These are phyloP conservation scores for Limanda limanda DNA, from an alignment of 2,113 vertebrate species.

Conservation along the genomic window DNA sequence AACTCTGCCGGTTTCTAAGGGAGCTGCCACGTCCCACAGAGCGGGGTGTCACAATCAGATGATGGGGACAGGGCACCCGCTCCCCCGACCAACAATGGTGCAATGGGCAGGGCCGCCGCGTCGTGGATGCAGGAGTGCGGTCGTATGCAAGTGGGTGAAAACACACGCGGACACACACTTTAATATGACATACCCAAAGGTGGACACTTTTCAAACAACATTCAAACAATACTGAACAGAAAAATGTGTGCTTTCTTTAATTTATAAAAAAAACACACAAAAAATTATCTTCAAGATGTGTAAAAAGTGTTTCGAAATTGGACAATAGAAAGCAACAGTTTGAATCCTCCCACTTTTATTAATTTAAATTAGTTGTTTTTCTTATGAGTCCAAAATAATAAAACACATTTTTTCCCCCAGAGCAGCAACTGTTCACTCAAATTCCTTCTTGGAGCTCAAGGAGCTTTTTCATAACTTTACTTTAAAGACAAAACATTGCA, in stretches of 20 bases:
- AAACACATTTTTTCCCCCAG: not conserved
- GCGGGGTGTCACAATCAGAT: conserved; percentile 80
- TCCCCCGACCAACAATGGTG: conserved; percentile 67
- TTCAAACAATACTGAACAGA: not conserved
- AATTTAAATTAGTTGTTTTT: conserved; percentile 12
- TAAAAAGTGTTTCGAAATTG: not conserved
- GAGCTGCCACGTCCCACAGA: conserved; percentile 82
- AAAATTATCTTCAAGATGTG: not conserved
- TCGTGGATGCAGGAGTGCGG: conserved; percentile 18
- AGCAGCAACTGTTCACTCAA: not conserved
- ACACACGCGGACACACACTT: not conserved
- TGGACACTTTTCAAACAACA: not conserved
- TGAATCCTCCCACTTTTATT: not conserved
- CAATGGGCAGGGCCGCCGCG: conserved; percentile 27
- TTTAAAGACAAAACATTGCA: not conserved
- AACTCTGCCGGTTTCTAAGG: conserved; percentile 80
- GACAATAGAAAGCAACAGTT: not conserved
- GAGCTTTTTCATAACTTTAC: not conserved
- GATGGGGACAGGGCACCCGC: conserved; percentile 71
- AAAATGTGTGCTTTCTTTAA: not conserved
- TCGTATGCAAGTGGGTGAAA: not conserved
- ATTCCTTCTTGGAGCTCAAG: not conserved
- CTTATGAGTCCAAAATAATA: conserved; percentile 13
- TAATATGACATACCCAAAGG: not conserved
- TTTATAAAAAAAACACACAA: not conserved